A percentile compares a stretch with the other conserved stretches of the same genome.
Evolutionary conservation across 2,797 vertebrate genomes (phyloP).

Genomic region (Lepilemur ruficaudatus): DNA sequence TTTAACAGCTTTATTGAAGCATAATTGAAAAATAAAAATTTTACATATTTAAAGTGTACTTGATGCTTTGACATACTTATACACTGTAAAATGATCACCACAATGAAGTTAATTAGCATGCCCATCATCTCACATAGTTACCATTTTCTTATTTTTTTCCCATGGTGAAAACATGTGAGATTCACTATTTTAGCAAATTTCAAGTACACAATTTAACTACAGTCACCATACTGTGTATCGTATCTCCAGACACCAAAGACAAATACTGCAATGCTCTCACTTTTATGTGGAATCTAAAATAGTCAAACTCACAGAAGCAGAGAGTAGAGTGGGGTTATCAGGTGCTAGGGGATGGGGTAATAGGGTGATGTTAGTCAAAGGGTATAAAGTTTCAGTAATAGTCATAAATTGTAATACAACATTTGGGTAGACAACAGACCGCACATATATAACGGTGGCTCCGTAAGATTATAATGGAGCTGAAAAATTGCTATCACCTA

Average conservation of each 20-base stretch:
- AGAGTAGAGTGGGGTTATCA: no score
- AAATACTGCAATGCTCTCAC: not conserved
- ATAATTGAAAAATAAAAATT: not conserved
- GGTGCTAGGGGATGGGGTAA: rapidly evolving
- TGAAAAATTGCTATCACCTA: not conserved
- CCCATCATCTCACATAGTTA: not conserved
- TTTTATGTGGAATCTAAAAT: not conserved
- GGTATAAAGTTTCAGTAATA: not conserved
- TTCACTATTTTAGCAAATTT: not conserved
- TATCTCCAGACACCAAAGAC: not conserved
- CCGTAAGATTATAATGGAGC: not conserved
- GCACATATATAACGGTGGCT: not conserved
- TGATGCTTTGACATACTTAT: not conserved
- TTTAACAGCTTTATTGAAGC: not conserved
- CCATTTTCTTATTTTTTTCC: not conserved
- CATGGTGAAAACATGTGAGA: not conserved
- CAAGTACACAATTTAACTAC: not conserved
- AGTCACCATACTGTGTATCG: not conserved
- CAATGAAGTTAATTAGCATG: not conserved
- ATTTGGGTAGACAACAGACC: not conserved
- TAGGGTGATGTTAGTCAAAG: not conserved
- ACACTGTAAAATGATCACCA: not conserved
- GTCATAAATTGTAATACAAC: not conserved
- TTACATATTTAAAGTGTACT: not conserved
- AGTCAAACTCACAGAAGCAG: not conserved